Conservation (phyloP, 1,140 invertebrate species). For the Drosophila eugracilis region DNA sequence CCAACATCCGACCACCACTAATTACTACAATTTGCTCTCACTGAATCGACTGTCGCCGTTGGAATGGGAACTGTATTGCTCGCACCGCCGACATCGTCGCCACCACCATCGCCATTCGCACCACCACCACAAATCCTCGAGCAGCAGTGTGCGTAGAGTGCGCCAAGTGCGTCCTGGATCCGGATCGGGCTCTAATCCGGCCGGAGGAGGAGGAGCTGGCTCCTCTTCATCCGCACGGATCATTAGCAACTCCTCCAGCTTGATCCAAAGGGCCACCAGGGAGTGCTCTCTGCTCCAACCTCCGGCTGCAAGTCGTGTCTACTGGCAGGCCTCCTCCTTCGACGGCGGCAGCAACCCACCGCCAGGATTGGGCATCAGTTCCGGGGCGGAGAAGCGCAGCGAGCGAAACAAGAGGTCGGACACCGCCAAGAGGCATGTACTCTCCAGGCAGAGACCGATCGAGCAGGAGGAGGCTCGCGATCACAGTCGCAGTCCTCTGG, state of each 20-base stretch:
- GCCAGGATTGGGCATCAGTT: slow-evolving; percentile 11
- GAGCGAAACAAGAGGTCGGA: slow-evolving; percentile 86
- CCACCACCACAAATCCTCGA: slow-evolving; percentile 48
- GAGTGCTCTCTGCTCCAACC: slow-evolving; percentile 77
- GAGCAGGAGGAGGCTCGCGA: slow-evolving; percentile 86
- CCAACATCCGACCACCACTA: slow-evolving; percentile 38
- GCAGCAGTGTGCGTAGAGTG: slow-evolving; percentile 67
- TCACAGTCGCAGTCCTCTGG: slow-evolving; percentile 69
- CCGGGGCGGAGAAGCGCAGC: slow-evolving; percentile 67
- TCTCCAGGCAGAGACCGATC: slow-evolving; percentile 90
- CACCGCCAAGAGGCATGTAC: slow-evolving; percentile 90
- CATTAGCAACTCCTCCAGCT: slow-evolving; percentile 80
- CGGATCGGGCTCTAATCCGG: slow-evolving; percentile 17
- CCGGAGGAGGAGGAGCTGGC: slow-evolving; percentile 17
- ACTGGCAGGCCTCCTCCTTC: slow-evolving; percentile 84
- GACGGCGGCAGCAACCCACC: slow-evolving; percentile 85
- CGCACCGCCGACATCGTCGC: slow-evolving; percentile 64
- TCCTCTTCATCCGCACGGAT: slow-evolving; percentile 57
- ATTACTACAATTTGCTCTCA: slow-evolving; percentile 75
- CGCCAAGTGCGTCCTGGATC: slow-evolving; percentile 42
- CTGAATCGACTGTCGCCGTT: slow-evolving; percentile 61
- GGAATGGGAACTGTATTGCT: slow-evolving; percentile 50
- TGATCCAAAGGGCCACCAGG: slow-evolving; percentile 69
- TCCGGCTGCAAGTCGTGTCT: slow-evolving; percentile 68
- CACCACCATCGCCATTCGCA: slow-evolving; percentile 66